Evolutionary conservation across 30 jellyfish, hydroid and myxozoan genomes (phyloP).

Genomic region (Chrysaora quinquecirrha): DNA sequence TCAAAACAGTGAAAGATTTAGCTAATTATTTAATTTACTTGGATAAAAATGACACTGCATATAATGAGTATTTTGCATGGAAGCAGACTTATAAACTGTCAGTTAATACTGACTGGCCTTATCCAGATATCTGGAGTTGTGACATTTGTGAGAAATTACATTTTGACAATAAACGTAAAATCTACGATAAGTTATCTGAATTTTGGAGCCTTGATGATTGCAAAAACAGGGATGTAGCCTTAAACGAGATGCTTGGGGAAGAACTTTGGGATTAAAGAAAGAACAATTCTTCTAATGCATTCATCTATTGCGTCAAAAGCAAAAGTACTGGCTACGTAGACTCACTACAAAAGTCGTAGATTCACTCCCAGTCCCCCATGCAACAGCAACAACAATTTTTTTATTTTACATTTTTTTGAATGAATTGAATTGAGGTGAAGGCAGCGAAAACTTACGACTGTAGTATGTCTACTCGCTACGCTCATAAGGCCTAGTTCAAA

Average conservation of each 20-base stretch:
- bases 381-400: too few species aligned
- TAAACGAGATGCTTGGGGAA: background rate
- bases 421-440: too few species aligned
- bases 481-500: too few species aligned
- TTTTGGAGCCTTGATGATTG: constrained; percentile 14
- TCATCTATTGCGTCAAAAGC: too few species aligned
- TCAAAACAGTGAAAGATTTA: constrained; percentile 37
- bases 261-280: too few species aligned
- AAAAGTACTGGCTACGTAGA: too few species aligned
- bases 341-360: too few species aligned
- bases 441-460: too few species aligned
- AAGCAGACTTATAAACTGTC: constrained; percentile 28
- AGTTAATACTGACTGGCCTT: constrained; percentile 40
- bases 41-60: constrained; percentile 55
- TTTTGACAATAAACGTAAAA: background rate
- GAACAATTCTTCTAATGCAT: too few species aligned
- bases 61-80: constrained; percentile 67
- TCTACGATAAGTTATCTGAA: constrained; percentile 30
- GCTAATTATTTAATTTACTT: constrained; percentile 27
- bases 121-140: constrained; percentile 24
- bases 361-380: too few species aligned
- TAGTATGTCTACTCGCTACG: too few species aligned
- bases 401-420: too few species aligned
- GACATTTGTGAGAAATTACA: constrained; percentile 26
- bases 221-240: background rate